Base-by-base conservation (phyloP, 1,140 invertebrate genomes). In the Drosophila nigromelanica region DNA sequence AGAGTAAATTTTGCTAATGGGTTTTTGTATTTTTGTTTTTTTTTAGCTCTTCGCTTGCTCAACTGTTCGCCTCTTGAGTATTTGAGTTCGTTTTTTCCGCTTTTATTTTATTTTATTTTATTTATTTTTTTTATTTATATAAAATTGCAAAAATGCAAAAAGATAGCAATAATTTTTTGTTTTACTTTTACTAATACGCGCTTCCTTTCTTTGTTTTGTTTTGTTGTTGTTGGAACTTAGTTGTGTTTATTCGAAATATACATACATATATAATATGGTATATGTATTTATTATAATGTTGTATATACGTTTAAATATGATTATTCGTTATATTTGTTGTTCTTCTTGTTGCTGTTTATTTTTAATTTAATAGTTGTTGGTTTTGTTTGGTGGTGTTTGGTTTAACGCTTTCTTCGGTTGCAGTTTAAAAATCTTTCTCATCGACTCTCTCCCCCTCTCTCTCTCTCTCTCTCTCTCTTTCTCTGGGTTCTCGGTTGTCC, bases 111-210 rank as follows among this genome's bases (percentile, higher is more conserved):
- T 63, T 87, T 77, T 73, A 43, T 62, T 87, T 59, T 73, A 42
- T 62, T 56, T 61, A 63, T 63, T 58, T 62, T 56, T 61, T 67
- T 63, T 58, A 77, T 83, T 85, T 79, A 66, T 91, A 91, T 91
- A 91, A 91, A 91, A 91, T 91, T 91, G 90, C 90, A 91, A 91
- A 91, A 91, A 91, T 91, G 90, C 90, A 91, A 91, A 91, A 91
- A 91, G 90, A 80, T 90, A 90, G 89, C 89, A 90, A 90, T 89
- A 71, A 82, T 24, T 89, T 74, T 62, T 60, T 66, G 37, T 70
- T 71, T 83, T 67, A 70, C 66, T 81, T 89, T 76, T 78, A 62
- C 78, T 86, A 81, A 75, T 86, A 78, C 81, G 78, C 82, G 78
- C 75, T 72, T 72, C 43, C 8, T 45, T 8, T 35, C 27, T 58